Percentiles rank a stretch among this genome's conserved stretches.
phyloP scores from a whole-genome alignment of 2,888 invertebrate species.

The Gymnosoma rotundatum region DNA sequence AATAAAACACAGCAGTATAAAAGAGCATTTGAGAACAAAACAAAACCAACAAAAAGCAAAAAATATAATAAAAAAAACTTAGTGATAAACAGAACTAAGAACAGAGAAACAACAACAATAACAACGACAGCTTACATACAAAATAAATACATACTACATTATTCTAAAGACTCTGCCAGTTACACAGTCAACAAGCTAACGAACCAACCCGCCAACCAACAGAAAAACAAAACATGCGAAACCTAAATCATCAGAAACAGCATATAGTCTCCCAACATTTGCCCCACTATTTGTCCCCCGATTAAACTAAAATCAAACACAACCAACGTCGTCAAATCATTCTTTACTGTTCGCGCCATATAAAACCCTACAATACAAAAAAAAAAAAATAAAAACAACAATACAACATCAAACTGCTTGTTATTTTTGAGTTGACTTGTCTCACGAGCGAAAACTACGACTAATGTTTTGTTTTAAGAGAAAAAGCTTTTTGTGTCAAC shows the following conservation, averaged over 20 bases:
- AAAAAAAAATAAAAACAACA: slow-evolving; percentile 43
- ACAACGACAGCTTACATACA: slow-evolving; percentile 56
- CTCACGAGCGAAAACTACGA: slow-evolving; percentile 58
- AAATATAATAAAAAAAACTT: slow-evolving; percentile 35
- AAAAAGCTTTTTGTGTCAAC: slow-evolving; percentile 62
- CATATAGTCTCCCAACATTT: slow-evolving; percentile 35
- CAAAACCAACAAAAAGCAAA: slow-evolving; percentile 63
- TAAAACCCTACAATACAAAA: slow-evolving; percentile 3
- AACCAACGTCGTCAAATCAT: slow-evolving; percentile 1
- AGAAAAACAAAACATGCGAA: slow-evolving; percentile 38
- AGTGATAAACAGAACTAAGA: slow-evolving; percentile 62
- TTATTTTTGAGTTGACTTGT: slow-evolving; percentile 75
- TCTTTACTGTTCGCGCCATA: slow-evolving; percentile 41
- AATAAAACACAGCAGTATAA: slow-evolving; percentile 31
- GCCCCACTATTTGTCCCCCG: slow-evolving; percentile 15
- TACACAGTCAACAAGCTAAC: slow-evolving; percentile 30
- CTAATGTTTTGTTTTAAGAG: slow-evolving; percentile 55
- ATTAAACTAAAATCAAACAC: background rate
- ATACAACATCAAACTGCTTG: slow-evolving; percentile 74
- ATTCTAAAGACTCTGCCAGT: slow-evolving; percentile 47
- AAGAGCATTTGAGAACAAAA: slow-evolving; percentile 63
- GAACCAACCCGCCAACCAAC: slow-evolving; percentile 48
- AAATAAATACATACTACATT: slow-evolving; percentile 34
- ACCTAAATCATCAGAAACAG: slow-evolving; percentile 60
- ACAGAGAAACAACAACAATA: slow-evolving; percentile 53